Evolutionary conservation across 1,140 invertebrate species (phyloP).

Genomic region (Tachypleus tridentatus): DNA sequence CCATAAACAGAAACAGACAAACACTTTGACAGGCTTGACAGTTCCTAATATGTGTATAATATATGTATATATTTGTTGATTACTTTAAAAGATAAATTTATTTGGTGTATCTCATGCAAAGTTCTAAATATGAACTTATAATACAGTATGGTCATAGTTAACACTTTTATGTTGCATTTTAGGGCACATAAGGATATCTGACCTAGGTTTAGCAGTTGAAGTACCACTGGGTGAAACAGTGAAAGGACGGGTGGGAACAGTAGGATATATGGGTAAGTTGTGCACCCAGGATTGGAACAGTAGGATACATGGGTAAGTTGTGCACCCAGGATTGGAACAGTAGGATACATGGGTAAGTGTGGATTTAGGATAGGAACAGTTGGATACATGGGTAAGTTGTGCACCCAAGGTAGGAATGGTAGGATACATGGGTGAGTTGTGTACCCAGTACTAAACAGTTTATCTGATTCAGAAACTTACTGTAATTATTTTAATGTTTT

Average conservation of each 20-base stretch:
- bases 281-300: not conserved
- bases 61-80: not conserved
- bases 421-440: not conserved
- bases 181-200: constrained; percentile 74
- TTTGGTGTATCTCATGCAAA: not conserved
- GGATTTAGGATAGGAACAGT: not conserved
- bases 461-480: too few species aligned
- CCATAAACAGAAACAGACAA: too few species aligned
- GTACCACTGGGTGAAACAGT: constrained; percentile 92
- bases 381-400: too few species aligned
- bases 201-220: constrained; percentile 91
- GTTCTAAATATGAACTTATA: not conserved
- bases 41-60: too few species aligned
- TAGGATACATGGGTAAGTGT: not conserved
- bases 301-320: too few species aligned
- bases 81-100: not conserved
- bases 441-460: not conserved
- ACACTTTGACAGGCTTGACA: too few species aligned
- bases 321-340: not conserved
- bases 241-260: constrained; percentile 89
- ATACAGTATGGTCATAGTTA: not conserved
- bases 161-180: constrained; percentile 13
- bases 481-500: too few species aligned
- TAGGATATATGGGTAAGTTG: constrained; percentile 84
- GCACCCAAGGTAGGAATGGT: not conserved